These are phyloP conservation scores for Ceraclea dissimilis DNA, from an alignment of 2,888 invertebrate species.

Conservation along the genomic window DNA sequence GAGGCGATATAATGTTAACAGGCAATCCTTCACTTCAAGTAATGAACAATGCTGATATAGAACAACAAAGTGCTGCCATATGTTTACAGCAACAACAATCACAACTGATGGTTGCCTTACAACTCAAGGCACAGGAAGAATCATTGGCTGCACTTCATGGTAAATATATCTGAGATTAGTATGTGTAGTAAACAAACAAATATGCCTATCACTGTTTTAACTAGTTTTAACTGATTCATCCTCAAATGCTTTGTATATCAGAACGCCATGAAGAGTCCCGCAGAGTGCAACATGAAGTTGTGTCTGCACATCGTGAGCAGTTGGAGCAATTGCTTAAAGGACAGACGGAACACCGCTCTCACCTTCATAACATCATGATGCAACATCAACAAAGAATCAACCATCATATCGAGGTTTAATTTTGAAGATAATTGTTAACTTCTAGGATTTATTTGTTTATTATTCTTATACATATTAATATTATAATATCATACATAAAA, in stretches of 20 bases:
- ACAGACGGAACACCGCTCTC: slow-evolving; percentile 49
- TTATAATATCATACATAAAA: too few species aligned
- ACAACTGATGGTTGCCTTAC: slow-evolving; percentile 52
- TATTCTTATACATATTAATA: too few species aligned
- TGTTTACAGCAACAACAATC: slow-evolving; percentile 57
- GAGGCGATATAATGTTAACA: background rate
- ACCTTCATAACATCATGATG: slow-evolving; percentile 52
- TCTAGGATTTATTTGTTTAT: too few species aligned
- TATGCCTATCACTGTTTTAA: too few species aligned
- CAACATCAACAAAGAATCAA: slow-evolving; percentile 55
- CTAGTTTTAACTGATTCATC: too few species aligned
- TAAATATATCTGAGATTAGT: slow-evolving; percentile 24
- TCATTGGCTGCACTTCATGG: slow-evolving; percentile 49
- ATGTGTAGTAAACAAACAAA: too few species aligned
- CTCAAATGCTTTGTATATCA: slow-evolving; percentile 23
- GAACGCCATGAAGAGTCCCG: slow-evolving; percentile 43
- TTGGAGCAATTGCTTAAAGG: slow-evolving; percentile 46
- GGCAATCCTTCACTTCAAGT: background rate
- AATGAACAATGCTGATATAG: slow-evolving; percentile 34
- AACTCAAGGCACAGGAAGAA: slow-evolving; percentile 56
- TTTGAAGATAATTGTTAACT: too few species aligned
- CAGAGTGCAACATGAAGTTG: slow-evolving; percentile 45
- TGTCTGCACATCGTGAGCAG: slow-evolving; percentile 46
- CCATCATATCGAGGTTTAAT: slow-evolving; percentile 53
- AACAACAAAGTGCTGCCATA: slow-evolving; percentile 47